Base-by-base conservation (phyloP, 2,888 invertebrate genomes). In the Julus scandinavius region DNA sequence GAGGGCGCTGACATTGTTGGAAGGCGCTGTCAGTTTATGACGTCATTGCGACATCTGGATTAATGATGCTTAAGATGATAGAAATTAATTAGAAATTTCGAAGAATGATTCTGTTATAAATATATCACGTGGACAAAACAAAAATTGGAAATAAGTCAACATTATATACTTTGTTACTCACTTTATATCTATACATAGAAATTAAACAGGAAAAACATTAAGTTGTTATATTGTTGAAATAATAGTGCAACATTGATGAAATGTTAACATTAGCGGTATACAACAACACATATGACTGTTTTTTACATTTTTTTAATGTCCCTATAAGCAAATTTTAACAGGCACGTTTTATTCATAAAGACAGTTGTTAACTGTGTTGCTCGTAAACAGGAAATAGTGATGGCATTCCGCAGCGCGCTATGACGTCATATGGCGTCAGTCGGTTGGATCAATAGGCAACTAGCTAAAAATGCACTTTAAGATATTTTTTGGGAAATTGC, bases 381-480 rank as follows among this genome's bases (percentile, higher is more conserved):
- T 20, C n/a, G 63, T 63, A 63, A 63, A 63, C 63, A 63, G 63
- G 63, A 63, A 63, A 20, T 63, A 15, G 63, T 20, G 63, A 63
- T 63, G 20, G 63, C 63, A 20, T 63, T 63, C 63, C 20, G 20
- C n/a, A 63, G 20, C n/a, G 20, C 20, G 63, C 15, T n/a, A 63
- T 63, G 63, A 20, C 63, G 63, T 63, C 58, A 63, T 58, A 20
- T 20, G 63, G n/a, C 63, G 20, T 29, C 29, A 29, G 29, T 29
- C 29, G 29, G 29, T 29, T 29, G 29, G 20, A 63, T 63, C 63
- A 63, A 63, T 63, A 63, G 63, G 20, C n/a, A 63, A 20, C n/a
- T 20, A 0, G 63, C 20, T 63, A 15, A 63, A 63, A 20, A 54
- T 54, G 54, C 54, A 54, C 3, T 54, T 54, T 54, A 54, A 54